Evolutionary conservation across 2,888 invertebrate species (phyloP).

Genomic region (Hyles lineata): DNA sequence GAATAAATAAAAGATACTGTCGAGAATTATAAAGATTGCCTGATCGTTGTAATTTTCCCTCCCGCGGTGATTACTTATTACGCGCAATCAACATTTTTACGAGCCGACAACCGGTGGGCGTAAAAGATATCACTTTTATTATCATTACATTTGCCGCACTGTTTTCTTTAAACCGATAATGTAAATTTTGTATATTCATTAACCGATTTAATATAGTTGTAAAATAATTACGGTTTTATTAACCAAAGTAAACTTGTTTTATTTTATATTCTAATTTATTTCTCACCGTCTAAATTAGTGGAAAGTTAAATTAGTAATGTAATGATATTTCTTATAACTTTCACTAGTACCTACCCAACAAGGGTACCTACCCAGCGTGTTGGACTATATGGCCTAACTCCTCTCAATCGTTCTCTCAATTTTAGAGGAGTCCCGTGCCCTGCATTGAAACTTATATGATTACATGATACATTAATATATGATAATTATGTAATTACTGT

Average conservation of each 20-base stretch:
- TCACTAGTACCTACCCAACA: no score
- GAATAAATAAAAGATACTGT: neutral
- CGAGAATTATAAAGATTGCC: neutral
- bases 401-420: no score
- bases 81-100: slow-evolving; percentile 8
- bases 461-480: no score
- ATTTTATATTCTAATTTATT: neutral
- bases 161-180: neutral
- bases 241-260: neutral
- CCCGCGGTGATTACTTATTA: neutral
- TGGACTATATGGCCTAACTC: no score
- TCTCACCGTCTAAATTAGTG: neutral
- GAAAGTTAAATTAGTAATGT: no score
- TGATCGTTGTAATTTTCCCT: neutral
- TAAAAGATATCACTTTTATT: neutral
- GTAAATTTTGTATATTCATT: neutral
- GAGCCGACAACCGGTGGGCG: slow-evolving; percentile 1
- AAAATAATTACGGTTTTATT: neutral
- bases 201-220: neutral
- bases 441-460: no score
- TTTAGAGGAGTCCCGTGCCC: no score
- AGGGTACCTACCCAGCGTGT: no score
- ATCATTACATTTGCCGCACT: neutral
- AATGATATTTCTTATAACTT: no score
- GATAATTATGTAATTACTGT: no score